These are phyloP conservation scores for Athetis lepigone DNA, from an alignment of 2,888 invertebrate genomes.

Conservation along the genomic window DNA sequence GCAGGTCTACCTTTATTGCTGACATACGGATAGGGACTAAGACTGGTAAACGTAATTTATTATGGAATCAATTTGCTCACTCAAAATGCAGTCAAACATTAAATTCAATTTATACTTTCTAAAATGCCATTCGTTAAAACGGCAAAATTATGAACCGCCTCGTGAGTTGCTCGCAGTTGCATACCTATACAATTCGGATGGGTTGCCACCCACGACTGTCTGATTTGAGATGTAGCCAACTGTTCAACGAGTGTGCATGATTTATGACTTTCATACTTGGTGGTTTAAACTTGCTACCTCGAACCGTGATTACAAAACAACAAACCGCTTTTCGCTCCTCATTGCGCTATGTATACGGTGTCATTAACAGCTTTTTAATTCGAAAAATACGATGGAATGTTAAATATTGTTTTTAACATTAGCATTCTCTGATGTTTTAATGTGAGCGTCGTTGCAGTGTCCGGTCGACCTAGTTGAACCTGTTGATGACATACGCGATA, in stretches of 20 bases:
- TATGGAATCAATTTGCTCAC: conserved; percentile 26
- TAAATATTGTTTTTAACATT: conserved; percentile 55
- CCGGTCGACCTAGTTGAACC: conserved; percentile 86
- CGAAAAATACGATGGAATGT: conserved; percentile 32
- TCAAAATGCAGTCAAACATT: conserved; percentile 45
- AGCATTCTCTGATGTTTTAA: conserved; percentile 33
- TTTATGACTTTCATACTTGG: conserved; percentile 74
- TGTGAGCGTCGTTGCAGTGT: conserved; percentile 63
- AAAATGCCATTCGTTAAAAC: conserved; percentile 53
- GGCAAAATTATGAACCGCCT: conserved; percentile 45
- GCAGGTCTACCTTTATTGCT: conserved; percentile 1
- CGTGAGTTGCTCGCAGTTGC: conserved; percentile 17
- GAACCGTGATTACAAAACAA: conserved; percentile 54
- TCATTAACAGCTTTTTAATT: conserved; percentile 35
- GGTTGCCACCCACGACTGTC: conserved; percentile 73
- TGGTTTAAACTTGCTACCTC: conserved; percentile 63
- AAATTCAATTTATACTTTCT: conserved; percentile 58
- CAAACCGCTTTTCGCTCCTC: conserved; percentile 31
- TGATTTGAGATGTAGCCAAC: conserved; percentile 72
- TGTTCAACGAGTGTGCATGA: conserved; percentile 67
- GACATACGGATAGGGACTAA: not conserved
- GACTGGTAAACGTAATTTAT: conserved; percentile 12
- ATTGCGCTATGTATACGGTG: conserved; percentile 14
- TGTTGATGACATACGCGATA: conserved; percentile 83
- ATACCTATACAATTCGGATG: conserved; percentile 64